Percentiles rank a stretch among this genome's conserved stretches.
Conservation (phyloP, 2,888 invertebrate species). For the Leucophenga maculata region DNA sequence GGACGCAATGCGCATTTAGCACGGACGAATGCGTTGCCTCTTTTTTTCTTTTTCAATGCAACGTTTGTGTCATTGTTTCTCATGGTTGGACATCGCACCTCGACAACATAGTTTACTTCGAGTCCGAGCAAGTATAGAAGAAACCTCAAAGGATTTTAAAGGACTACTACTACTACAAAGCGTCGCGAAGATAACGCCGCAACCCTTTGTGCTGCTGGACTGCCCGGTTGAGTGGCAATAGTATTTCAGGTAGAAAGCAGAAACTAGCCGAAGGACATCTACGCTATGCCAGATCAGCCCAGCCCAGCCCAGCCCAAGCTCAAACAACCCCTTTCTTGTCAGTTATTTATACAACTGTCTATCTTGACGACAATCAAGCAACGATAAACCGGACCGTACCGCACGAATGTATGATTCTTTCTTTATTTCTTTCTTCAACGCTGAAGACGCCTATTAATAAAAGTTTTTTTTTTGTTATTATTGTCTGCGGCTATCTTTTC, state of each 20-base stretch:
- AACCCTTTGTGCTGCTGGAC: conserved; percentile 40
- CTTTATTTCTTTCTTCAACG: neutral
- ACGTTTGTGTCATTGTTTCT: conserved; percentile 62
- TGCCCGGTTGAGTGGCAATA: conserved; percentile 38
- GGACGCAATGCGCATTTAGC: conserved; percentile 43
- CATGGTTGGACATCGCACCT: conserved; percentile 71
- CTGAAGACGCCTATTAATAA: conserved; percentile 50
- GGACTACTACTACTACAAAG: conserved; percentile 23
- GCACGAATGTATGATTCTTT: neutral
- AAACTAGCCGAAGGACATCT: neutral
- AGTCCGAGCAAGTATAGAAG: conserved; percentile 13
- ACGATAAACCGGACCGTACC: neutral
- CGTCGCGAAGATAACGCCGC: neutral
- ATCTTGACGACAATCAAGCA: conserved; percentile 9
- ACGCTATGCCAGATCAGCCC: neutral
- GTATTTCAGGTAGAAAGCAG: conserved; percentile 20
- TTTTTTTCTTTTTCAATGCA: conserved; percentile 34
- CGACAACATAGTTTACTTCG: conserved; percentile 45
- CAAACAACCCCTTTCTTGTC: conserved; percentile 46
- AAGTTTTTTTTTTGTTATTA: conserved; percentile 24
- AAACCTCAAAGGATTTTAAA: conserved; percentile 25
- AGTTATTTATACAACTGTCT: neutral
- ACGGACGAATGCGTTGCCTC: conserved; percentile 56
- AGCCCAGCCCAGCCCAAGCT: conserved; percentile 1
- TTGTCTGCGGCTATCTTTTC: conserved; percentile 6